Evolutionary conservation across 37 sponge, comb jelly and placozoan genomes (phyloP), one percentile per base, ranked within the genome.

Genomic region (Cliona cf. orientalis): DNA sequence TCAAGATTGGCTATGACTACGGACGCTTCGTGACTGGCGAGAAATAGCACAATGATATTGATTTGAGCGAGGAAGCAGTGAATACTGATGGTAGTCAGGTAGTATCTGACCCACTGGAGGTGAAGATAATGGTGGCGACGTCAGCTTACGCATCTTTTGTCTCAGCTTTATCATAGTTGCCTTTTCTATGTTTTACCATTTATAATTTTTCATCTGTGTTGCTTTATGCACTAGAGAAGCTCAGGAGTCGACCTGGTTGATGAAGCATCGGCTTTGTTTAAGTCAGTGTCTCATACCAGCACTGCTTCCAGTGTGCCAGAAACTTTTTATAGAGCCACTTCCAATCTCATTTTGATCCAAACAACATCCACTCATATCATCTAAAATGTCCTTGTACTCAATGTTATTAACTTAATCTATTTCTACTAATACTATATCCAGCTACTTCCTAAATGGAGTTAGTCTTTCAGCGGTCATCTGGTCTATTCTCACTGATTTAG

Each of bases 1-100:
- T 84, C 28, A 74, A 74, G 58, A 84, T 84, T 55, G 76, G 76
- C 69, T 84, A 73, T 33, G 84, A 84, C 17, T 84, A 84, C 46
- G 84, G 84, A 45, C 58, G 76, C 31, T 46, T 39, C 26, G 84
- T 84, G 84, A 84, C 75, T 84, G 84, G 68, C 6, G 69, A 75
- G 42, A 53, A 82, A 59, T 69, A 65, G 76, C 39, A 66, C 41
- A 33, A 75, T 66, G 84, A 75, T 35, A n/a, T n/a, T n/a, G n/a
- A n/a, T 39, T 53, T 43, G 83, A 72, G 23, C 12, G n/a, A 5
- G 65, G 55, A 69, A 66, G 68, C 68, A 79, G 59, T 40, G 81
- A 14, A 14, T 33, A 53, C 70, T 38, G 42, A 46, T 23, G 57
- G 31, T 26, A 58, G 66, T n/a, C 68, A 75, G 57, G 42, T 56